These are phyloP conservation scores for Channa maculata DNA, from an alignment of 2,113 vertebrate genomes.

Conservation along the genomic window DNA sequence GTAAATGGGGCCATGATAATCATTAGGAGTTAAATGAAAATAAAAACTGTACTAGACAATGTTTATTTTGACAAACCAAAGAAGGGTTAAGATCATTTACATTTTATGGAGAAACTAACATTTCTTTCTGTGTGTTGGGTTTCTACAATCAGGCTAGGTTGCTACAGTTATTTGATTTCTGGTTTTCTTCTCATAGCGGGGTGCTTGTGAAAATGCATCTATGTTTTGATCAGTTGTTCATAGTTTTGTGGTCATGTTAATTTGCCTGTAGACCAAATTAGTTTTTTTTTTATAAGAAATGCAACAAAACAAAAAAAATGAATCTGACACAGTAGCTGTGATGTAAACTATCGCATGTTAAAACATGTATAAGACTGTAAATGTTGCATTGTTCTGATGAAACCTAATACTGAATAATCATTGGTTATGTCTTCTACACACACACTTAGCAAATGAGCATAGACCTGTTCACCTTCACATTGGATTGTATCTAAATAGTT, in stretches of 20 bases:
- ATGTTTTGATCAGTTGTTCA: constrained; percentile 64
- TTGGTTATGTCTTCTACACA: constrained; percentile 60
- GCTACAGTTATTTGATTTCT: constrained; percentile 43
- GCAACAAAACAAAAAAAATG: constrained; percentile 72
- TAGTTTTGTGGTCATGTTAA: constrained; percentile 75
- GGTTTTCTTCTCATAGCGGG: constrained; percentile 61
- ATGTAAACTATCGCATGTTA: constrained; percentile 70
- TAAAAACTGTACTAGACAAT: constrained; percentile 58
- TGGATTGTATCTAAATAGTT: constrained; percentile 38
- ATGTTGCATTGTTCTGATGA: constrained; percentile 69
- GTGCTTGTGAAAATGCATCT: constrained; percentile 67
- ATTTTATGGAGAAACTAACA: constrained; percentile 63
- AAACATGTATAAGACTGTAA: constrained; percentile 73
- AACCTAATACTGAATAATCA: constrained; percentile 51
- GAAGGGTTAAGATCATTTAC: constrained; percentile 72
- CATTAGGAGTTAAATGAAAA: constrained; percentile 37
- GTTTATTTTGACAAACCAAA: constrained; percentile 81
- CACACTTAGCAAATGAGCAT: constrained; percentile 52
- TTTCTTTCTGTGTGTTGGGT: constrained; percentile 53
- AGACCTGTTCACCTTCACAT: constrained; percentile 52
- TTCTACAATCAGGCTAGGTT: constrained; percentile 48
- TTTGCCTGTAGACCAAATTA: constrained; percentile 82
- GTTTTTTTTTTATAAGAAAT: constrained; percentile 68
- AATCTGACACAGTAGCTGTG: constrained; percentile 72
- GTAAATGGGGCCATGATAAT: constrained; percentile 59